Evolutionary conservation across 1,140 invertebrate species (phyloP).

Genomic region (Cotesia chilonis): DNA sequence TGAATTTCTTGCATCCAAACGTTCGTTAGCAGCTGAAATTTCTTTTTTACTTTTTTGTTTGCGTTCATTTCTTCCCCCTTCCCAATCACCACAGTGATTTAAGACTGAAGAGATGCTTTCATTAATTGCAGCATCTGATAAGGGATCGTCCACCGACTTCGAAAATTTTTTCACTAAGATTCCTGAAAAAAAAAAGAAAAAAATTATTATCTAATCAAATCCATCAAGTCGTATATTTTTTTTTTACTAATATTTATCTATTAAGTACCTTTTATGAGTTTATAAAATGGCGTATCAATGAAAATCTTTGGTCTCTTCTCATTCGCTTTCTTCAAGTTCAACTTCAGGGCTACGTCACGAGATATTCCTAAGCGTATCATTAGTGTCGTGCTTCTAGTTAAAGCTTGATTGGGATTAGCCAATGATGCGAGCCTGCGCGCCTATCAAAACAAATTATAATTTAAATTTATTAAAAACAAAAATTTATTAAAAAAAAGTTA

Average conservation of each 20-base stretch:
- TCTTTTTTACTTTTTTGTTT: too few relatives aligned
- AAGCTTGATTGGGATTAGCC: background rate
- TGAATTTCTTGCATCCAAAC: too few relatives aligned
- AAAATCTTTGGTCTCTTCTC: background rate
- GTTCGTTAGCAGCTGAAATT: too few relatives aligned
- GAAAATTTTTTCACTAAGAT: too few relatives aligned
- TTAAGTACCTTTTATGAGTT: background rate
- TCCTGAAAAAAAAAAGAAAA: too few relatives aligned
- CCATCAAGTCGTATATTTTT: too few relatives aligned
- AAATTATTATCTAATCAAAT: too few relatives aligned
- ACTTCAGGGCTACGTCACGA: background rate
- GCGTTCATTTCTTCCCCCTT: too few relatives aligned
- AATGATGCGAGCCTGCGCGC: background rate
- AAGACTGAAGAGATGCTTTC: too few relatives aligned
- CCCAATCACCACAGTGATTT: too few relatives aligned
- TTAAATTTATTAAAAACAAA: background rate
- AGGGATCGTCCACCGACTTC: too few relatives aligned
- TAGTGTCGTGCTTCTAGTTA: background rate
- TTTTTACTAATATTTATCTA: background rate
- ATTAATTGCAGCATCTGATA: too few relatives aligned
- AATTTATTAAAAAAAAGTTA: background rate
- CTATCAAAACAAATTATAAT: background rate
- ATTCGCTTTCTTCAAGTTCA: background rate
- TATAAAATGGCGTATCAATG: background rate
- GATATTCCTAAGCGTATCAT: constrained; percentile 1